Conservation (phyloP, 1,140 invertebrate genomes). For the Aleiodes sp. region DNA sequence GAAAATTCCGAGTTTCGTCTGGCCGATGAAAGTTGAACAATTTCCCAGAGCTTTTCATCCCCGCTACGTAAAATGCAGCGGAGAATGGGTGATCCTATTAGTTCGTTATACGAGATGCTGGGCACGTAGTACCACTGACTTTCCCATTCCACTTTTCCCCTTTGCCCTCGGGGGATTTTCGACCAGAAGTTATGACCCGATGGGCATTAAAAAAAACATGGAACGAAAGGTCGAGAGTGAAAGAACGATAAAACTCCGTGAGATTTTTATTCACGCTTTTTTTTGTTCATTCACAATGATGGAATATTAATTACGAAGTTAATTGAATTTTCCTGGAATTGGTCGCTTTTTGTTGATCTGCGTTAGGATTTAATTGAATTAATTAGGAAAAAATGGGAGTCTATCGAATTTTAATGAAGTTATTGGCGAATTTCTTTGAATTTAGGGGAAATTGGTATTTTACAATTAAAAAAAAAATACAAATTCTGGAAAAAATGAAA, state of each 20-base stretch:
- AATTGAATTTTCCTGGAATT: no score
- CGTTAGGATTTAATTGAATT: no score
- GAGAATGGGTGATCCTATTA: constrained; percentile 2
- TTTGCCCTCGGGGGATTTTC: neutral
- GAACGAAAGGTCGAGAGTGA: neutral
- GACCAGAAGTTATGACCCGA: constrained; percentile 7
- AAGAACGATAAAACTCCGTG: neutral
- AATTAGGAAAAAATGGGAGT: no score
- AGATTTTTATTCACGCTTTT: neutral
- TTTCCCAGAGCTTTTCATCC: neutral
- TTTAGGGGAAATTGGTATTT: no score
- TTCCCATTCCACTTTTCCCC: neutral
- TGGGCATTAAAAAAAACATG: neutral
- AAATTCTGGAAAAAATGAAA: no score
- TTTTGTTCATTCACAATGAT: no score
- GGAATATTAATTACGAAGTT: no score
- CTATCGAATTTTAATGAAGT: no score
- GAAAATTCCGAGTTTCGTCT: neutral
- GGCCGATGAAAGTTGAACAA: constrained; percentile 10
- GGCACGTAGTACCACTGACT: neutral
- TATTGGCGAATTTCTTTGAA: neutral
- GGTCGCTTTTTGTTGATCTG: no score
- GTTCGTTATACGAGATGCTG: neutral
- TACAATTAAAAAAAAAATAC: no score
- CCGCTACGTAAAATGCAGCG: neutral